Evolutionary conservation across 2,113 vertebrate genomes (phyloP).

Genomic region (Lonchura striata): DNA sequence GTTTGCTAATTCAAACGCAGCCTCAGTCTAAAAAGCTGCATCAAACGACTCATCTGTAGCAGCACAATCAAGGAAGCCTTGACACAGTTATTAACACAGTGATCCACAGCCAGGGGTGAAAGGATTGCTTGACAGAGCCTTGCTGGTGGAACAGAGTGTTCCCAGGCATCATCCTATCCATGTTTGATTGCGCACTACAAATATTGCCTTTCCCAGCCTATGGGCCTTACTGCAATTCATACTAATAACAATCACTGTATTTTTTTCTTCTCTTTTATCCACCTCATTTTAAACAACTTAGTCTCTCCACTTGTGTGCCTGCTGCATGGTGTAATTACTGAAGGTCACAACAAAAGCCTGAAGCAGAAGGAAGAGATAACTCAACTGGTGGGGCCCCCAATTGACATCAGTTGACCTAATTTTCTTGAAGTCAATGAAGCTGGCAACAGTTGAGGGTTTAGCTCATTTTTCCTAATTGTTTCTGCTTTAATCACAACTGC

Average conservation of each 20-base stretch:
- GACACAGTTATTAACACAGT: background rate
- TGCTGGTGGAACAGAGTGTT: background rate
- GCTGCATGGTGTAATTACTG: slow-evolving; percentile 18
- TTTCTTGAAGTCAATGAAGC: slow-evolving; percentile 30
- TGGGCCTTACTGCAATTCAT: background rate
- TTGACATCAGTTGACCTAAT: slow-evolving; percentile 38
- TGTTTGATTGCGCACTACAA: background rate
- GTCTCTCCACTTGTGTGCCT: background rate
- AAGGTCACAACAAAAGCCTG: slow-evolving; percentile 42
- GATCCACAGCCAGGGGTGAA: slow-evolving; percentile 32
- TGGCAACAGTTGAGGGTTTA: background rate
- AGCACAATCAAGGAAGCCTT: background rate
- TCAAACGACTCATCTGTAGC: background rate
- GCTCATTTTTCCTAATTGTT: slow-evolving; percentile 28
- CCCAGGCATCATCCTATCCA: background rate
- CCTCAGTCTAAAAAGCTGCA: background rate
- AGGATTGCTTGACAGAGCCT: background rate
- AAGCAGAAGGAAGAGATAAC: background rate
- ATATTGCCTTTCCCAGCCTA: background rate
- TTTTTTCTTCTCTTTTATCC: slow-evolving; percentile 1
- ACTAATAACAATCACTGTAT: background rate
- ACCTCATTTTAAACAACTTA: slow-evolving; percentile 4
- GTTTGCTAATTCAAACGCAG: slow-evolving; percentile 10
- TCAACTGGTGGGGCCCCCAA: background rate
- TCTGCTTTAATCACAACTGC: slow-evolving; percentile 9